Conservation (phyloP, 1,140 invertebrate genomes). For the Tetragonula clypearis region DNA sequence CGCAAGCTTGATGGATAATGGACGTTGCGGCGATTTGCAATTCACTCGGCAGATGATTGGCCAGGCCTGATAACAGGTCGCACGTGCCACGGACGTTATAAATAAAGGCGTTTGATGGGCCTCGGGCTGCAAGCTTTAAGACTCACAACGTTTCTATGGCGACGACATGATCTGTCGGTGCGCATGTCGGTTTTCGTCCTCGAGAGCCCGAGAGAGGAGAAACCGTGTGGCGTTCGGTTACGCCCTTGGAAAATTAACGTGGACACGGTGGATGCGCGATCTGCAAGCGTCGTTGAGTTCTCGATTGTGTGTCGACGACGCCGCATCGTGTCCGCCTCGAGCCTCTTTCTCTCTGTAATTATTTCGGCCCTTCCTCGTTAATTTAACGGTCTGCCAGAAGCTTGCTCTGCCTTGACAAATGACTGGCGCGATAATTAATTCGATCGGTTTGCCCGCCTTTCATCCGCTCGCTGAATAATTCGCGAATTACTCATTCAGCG, state of each 20-base stretch:
- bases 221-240: slow-evolving; percentile 59
- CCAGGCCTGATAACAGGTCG: background rate
- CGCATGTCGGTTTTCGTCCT: slow-evolving; percentile 66
- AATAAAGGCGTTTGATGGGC: slow-evolving; percentile 44
- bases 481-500: too few relatives aligned
- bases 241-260: slow-evolving; percentile 67
- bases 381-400: background rate
- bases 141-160: slow-evolving; percentile 66
- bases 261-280: slow-evolving; percentile 21
- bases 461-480: background rate
- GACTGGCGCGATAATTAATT: background rate
- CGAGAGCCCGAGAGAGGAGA: slow-evolving; percentile 17
- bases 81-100: slow-evolving; percentile 13
- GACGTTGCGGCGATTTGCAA: slow-evolving; percentile 6
- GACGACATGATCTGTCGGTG: slow-evolving; percentile 64
- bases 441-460: background rate
- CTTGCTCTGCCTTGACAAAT: background rate
- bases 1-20: background rate
- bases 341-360: background rate
- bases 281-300: slow-evolving; percentile 1
- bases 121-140: slow-evolving; percentile 38
- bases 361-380: background rate
- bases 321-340: background rate
- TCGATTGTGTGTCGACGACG: background rate
- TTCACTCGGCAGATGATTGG: background rate